Evolutionary conservation across 2,797 vertebrate species (phyloP).

Genomic region (Mus spretus): DNA sequence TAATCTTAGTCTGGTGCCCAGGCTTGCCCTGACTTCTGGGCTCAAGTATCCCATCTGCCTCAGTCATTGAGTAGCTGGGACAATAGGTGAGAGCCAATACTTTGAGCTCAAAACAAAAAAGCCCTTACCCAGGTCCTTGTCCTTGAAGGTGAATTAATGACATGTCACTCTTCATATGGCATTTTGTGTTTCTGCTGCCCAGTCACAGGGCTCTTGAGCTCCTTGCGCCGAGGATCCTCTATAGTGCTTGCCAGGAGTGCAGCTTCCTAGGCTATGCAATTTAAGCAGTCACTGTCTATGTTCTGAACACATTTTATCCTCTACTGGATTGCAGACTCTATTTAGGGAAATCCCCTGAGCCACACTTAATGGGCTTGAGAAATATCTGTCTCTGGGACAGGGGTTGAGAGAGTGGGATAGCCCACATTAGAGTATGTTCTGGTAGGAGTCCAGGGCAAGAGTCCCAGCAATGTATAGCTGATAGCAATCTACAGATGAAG

Average conservation of each 20-base stretch:
- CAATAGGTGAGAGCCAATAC: too few species aligned
- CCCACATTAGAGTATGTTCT: background rate
- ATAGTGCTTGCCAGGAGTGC: background rate
- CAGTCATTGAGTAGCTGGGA: background rate
- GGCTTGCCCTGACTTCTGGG: background rate
- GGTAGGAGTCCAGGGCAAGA: background rate
- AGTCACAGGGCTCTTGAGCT: too few species aligned
- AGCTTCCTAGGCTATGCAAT: background rate
- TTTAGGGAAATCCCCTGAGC: background rate
- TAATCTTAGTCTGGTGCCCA: background rate
- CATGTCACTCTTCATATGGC: background rate
- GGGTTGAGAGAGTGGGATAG: accelerated
- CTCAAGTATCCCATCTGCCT: background rate
- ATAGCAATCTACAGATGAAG: background rate
- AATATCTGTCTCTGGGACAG: background rate
- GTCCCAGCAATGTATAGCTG: background rate
- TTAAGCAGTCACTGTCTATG: background rate
- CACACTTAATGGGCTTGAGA: background rate
- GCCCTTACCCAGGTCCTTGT: too few species aligned
- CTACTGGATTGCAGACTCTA: background rate
- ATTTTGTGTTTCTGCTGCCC: background rate
- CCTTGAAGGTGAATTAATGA: background rate
- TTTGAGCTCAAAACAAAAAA: background rate
- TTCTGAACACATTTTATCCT: background rate
- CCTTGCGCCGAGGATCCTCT: background rate